Evolutionary conservation across 2,797 vertebrate genomes (phyloP).

Genomic region (Tolypeutes matacus): DNA sequence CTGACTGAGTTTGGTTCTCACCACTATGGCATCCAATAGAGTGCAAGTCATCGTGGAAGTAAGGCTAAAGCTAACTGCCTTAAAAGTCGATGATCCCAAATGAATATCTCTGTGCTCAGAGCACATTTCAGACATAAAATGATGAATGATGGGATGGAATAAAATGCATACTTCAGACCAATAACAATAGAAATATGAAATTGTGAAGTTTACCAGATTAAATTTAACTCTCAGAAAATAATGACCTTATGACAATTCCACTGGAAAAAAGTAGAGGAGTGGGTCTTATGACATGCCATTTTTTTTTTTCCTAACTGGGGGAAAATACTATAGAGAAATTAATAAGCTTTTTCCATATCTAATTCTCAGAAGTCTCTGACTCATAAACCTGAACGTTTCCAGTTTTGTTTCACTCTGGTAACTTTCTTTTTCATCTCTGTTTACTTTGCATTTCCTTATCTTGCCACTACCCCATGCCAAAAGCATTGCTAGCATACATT

Average conservation of each 20-base stretch:
- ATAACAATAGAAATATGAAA: not conserved
- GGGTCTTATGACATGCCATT: not conserved
- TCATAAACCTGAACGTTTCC: conserved; percentile 50
- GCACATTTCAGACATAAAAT: conserved; percentile 51
- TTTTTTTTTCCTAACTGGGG: not conserved
- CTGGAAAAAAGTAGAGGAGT: not conserved
- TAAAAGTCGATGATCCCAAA: not conserved
- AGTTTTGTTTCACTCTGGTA: conserved; percentile 52
- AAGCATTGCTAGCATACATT: conserved; percentile 63
- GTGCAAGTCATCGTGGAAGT: not conserved
- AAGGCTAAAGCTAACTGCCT: not conserved
- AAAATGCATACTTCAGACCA: not conserved
- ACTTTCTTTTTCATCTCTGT: conserved; percentile 60
- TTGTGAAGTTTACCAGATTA: not conserved
- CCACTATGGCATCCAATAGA: not conserved
- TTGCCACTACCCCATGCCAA: conserved; percentile 23
- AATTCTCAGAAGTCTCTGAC: conserved; percentile 34
- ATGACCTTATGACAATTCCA: not conserved
- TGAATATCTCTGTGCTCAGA: not conserved
- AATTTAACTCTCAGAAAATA: conserved; percentile 16
- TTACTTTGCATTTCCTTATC: conserved; percentile 76
- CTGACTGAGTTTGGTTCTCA: not conserved
- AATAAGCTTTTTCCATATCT: not conserved
- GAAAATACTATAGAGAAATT: not conserved
- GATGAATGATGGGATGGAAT: not conserved